Base-by-base conservation (phyloP, 2,113 vertebrate species). In the Pogonocichla stellata region DNA sequence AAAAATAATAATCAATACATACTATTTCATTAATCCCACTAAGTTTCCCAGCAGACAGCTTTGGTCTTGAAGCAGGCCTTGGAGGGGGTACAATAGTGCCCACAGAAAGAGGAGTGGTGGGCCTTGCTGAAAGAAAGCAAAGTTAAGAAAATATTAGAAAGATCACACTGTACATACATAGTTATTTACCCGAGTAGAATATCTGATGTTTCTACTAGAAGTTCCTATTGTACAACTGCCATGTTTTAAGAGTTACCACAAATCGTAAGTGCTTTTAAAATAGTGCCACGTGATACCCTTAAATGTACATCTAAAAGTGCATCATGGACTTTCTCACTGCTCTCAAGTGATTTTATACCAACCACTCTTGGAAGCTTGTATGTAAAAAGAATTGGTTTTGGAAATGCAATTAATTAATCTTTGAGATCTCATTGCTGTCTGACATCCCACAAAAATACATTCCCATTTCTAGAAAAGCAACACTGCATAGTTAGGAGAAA, bases 11-110 rank as follows among this genome's bases (percentile, higher is more conserved):
- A 71, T 43, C 38, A 91, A 94, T 97, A 98, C 99, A 92, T 98
- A 99, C 99, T 97, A 99, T 98, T 98, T 99, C 99, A 95, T 98
- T 99, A 97, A 99, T 99, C 61, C 99, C 99, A 86, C 98, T 98
- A 73, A 99, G 99, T 97, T 99, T 99, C 66, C 97, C 98, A 1
- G 98, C 80, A 64, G 99, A 92, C 86, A 99, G 97, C 97, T 99
- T 99, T 97, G 99, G 99, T 97, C 99, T 98, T 89, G 99, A 99
- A 92, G 99, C 98, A 87, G 99, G 99, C 58, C 99, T 98, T 70
- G 99, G 99, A 24, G 99, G 99, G 20, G 99, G 99, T 72, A 99
- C 98, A 93, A 99, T 98, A 87, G 98, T 97, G 88, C 98, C 98
- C 53, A 98, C 88, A 65, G 98, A 98, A 96, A 99, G 98, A 48